phyloP scores from a whole-genome alignment of 2,113 vertebrate species.

The Caranx ignobilis region DNA sequence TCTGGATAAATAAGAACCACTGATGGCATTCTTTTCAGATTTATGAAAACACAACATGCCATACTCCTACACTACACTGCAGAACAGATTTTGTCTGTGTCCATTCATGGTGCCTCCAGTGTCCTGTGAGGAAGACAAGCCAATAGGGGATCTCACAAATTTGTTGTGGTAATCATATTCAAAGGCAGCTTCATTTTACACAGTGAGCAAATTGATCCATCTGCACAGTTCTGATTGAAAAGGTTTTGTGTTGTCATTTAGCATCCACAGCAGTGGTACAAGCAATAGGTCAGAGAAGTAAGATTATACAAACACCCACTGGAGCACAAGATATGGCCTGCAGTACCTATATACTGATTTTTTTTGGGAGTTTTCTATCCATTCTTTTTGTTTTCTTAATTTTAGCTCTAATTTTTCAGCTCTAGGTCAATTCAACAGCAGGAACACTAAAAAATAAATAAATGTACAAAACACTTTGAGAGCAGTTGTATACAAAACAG shows the following conservation, averaged over 20 bases:
- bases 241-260: neutral
- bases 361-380: neutral
- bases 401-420: neutral
- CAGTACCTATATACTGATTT: neutral
- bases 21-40: neutral
- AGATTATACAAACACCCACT: constrained; percentile 12
- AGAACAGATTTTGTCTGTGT: neutral
- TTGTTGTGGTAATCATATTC: neutral
- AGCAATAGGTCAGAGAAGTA: neutral
- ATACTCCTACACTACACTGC: neutral
- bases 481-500: neutral
- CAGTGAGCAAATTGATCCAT: constrained; percentile 9
- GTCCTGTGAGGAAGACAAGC: neutral
- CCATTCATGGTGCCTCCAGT: neutral
- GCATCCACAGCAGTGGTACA: neutral
- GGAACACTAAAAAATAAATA: neutral
- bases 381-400: neutral
- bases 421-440: constrained; percentile 8
- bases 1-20: neutral
- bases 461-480: neutral
- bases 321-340: neutral
- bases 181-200: constrained; percentile 3
- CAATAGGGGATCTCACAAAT: constrained; percentile 17
- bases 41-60: neutral
- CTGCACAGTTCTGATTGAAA: neutral